Evolutionary conservation across 2,113 vertebrate species (phyloP), one percentile per base, ranked within the genome.

Genomic region (Colinus virginianus): DNA sequence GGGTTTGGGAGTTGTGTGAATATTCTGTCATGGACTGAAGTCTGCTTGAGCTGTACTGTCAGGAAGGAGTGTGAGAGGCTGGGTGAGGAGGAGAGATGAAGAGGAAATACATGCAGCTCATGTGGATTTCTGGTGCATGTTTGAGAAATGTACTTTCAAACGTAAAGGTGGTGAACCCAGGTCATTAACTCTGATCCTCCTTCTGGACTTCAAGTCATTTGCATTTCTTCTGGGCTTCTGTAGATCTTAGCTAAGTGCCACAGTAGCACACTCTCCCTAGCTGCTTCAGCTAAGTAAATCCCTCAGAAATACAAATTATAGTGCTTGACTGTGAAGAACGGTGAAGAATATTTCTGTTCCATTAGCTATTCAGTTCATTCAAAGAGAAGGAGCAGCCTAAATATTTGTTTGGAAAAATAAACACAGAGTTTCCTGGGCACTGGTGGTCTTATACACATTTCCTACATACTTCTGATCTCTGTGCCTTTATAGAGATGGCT

Each of bases 61-160:
- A 32, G 9, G n/a, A 48, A 56, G 49, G 32, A 69, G 25, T 15
- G 8, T 11, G 5, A 8, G 10, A 70, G 84, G 22, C 1, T 64
- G 55, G 26, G 26, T 38, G 23, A 46, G 26, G 30, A 15, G 30
- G 49, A 74, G 7, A 66, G 28, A 4, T 23, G 9, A 64, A 61
- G 40, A 11, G n/a, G 22, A 78, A 85, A 64, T 1, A 5, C 3
- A 17, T 40, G 5, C 0, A 4, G 21, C 14, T 78, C 3, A 0
- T 22, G 21, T 81, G 58, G 16, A 43, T 88, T 79, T 34, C 58
- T 55, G 11, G 32, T 26, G 15, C 30, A 10, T 67, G 9, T 49
- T 80, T 81, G 30, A 56, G 45, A 83, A 83, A 74, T 30, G 59
- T 5, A 7, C 13, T 76, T 78, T 72, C 64, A 43, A 64, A 76